These are phyloP conservation scores for Desmophyllum pertusum DNA, from an alignment of 92 coral and sea anemone genomes.

Conservation along the genomic window DNA sequence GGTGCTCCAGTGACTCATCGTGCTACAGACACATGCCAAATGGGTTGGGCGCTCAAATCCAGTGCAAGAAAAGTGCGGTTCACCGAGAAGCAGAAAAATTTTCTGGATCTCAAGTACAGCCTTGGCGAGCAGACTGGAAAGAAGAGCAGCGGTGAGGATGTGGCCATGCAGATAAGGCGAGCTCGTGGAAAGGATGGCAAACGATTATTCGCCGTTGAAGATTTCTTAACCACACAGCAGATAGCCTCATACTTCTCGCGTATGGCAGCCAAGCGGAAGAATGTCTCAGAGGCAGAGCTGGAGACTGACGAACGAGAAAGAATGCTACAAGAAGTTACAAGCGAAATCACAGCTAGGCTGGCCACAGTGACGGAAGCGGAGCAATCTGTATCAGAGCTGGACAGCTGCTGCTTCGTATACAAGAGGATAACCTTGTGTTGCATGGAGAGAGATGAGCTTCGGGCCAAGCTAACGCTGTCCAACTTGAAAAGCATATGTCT, in stretches of 20 bases:
- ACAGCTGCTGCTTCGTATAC: slow-evolving; percentile 7
- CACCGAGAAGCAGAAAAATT: slow-evolving; percentile 34
- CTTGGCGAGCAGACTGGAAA: slow-evolving; percentile 48
- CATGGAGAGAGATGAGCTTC: slow-evolving; percentile 23
- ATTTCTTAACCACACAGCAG: slow-evolving; percentile 51
- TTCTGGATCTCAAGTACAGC: slow-evolving; percentile 38
- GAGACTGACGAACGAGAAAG: background rate
- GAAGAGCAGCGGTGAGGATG: slow-evolving; percentile 52
- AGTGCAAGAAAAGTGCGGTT: slow-evolving; percentile 32
- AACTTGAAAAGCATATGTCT: slow-evolving; percentile 19
- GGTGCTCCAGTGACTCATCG: slow-evolving; percentile 7
- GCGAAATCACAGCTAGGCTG: background rate
- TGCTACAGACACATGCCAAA: slow-evolving; percentile 30
- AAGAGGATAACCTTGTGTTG: background rate
- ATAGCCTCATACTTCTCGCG: slow-evolving; percentile 49
- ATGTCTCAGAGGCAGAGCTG: slow-evolving; percentile 22
- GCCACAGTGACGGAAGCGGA: background rate
- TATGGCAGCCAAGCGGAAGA: slow-evolving; percentile 44
- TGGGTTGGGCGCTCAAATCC: slow-evolving; percentile 59
- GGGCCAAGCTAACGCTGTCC: slow-evolving; percentile 30
- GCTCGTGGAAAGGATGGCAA: slow-evolving; percentile 41
- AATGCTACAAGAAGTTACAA: background rate
- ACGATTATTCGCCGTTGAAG: slow-evolving; percentile 47
- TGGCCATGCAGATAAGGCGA: slow-evolving; percentile 56
- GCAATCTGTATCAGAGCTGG: background rate